These are phyloP conservation scores for Sardina pilchardus DNA, from an alignment of 2,113 vertebrate species.

Conservation along the genomic window DNA sequence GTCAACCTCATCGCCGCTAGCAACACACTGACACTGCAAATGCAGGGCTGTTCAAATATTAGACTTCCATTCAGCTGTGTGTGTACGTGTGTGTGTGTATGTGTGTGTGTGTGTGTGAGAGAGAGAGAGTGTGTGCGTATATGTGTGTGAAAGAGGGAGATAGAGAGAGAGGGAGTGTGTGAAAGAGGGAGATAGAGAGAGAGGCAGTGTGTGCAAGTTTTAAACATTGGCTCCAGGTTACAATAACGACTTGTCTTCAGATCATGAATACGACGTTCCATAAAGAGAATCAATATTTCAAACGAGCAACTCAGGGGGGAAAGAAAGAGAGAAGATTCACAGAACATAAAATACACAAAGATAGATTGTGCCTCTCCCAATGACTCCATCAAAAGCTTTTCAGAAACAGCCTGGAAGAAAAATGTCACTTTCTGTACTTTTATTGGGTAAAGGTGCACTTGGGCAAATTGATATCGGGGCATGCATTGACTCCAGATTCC, in stretches of 20 bases:
- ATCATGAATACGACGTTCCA: neutral
- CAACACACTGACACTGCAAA: neutral
- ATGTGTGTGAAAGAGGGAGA: no score
- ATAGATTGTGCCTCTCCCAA: neutral
- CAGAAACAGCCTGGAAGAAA: neutral
- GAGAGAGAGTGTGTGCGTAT: neutral
- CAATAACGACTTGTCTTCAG: neutral
- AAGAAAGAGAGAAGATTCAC: neutral
- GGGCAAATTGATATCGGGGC: neutral
- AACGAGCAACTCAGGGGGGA: neutral
- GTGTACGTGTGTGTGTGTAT: neutral
- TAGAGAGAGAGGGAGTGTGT: no score
- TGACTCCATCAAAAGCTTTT: neutral
- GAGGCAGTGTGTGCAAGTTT: neutral
- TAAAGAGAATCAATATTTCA: conserved; percentile 5
- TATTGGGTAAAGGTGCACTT: neutral
- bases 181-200: no score
- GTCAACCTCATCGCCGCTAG: neutral
- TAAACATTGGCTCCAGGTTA: neutral
- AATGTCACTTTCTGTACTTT: neutral
- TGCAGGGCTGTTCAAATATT: neutral
- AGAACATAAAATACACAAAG: neutral
- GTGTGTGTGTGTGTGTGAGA: neutral
- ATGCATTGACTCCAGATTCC: neutral
- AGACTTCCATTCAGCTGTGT: neutral